Evolutionary conservation across 2,113 vertebrate species (phyloP), one percentile per base, ranked within the genome.

Genomic region (Delphinus delphis): DNA sequence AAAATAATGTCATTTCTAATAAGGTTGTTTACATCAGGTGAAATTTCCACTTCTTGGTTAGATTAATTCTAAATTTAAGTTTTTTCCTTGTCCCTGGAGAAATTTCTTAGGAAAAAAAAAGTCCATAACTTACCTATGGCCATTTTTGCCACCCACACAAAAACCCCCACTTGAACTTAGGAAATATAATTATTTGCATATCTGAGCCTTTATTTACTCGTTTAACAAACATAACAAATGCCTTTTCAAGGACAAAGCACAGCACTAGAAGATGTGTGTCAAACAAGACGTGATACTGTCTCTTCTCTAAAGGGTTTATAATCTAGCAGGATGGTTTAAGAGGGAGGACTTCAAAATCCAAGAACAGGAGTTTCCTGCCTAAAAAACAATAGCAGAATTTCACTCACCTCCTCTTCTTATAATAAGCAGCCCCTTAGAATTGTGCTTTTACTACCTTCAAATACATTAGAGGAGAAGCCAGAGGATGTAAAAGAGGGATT

Each of bases 1-100:
- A 95, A 96, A 90, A 84, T 28, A 88, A 79, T 68, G 36, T 50
- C 23, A 84, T 88, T 87, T 89, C 88, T 87, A 95, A 81, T 53
- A 87, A 90, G 8, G n/a, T 88, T 90, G 25, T 82, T 94, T 96
- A 55, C 5, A 92, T 77, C 14, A 67, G 8, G 25, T 65, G 26
- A 94, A 41, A 63, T 74, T 74, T 92, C 20, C 1, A 41, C 11
- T 92, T 93, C 36, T 55, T 96, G 6, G 2, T 74, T n/a, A 92
- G 20, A 80, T 80, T 83, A 81, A 94, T 76, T 88, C 36, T 84
- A 88, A 87, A 89, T 2, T 83, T 68, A 41, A 31, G 36, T 68
- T 71, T 55, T 93, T 60, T 73, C 21, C 73, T 83, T 84, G 3
- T 36, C 33, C 18, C 6, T 87, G 60, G 74, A 84, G 94, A 80